phyloP scores from a whole-genome alignment of 2,888 invertebrate genomes.

The Boloria euphrosyne region DNA sequence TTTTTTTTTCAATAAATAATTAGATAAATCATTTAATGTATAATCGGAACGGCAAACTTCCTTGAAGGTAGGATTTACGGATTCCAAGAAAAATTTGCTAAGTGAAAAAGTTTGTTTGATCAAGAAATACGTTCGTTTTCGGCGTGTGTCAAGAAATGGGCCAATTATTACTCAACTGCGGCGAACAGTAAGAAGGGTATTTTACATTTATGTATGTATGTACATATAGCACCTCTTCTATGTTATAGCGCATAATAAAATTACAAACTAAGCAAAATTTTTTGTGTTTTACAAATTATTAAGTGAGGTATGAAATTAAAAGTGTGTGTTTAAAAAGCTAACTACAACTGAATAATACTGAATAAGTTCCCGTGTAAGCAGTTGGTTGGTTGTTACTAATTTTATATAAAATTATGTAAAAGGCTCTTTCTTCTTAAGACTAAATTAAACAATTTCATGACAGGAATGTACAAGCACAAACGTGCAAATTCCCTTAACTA shows the following conservation, averaged over 20 bases:
- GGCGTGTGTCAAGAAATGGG: not conserved
- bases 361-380: too few species aligned
- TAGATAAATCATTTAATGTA: conserved; percentile 4
- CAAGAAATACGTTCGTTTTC: conserved; percentile 10
- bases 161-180: not conserved
- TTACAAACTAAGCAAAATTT: too few species aligned
- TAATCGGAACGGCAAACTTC: conserved; percentile 1
- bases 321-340: too few species aligned
- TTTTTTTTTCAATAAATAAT: not conserved
- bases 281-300: too few species aligned
- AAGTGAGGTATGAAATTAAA: too few species aligned
- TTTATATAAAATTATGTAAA: conserved; percentile 9
- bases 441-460: conserved; percentile 7
- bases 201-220: too few species aligned
- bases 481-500: conserved; percentile 8
- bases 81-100: conserved; percentile 13
- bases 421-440: not conserved
- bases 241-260: too few species aligned
- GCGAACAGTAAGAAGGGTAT: not conserved
- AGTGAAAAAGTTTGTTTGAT: conserved; percentile 20
- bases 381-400: not conserved
- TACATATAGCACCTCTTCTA: too few species aligned
- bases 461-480: conserved; percentile 14
- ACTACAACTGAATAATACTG: too few species aligned
- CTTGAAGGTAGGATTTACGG: conserved; percentile 12